Evolutionary conservation across 92 coral and sea anemone species (phyloP).

Genomic region (Epizoanthus scotinus): DNA sequence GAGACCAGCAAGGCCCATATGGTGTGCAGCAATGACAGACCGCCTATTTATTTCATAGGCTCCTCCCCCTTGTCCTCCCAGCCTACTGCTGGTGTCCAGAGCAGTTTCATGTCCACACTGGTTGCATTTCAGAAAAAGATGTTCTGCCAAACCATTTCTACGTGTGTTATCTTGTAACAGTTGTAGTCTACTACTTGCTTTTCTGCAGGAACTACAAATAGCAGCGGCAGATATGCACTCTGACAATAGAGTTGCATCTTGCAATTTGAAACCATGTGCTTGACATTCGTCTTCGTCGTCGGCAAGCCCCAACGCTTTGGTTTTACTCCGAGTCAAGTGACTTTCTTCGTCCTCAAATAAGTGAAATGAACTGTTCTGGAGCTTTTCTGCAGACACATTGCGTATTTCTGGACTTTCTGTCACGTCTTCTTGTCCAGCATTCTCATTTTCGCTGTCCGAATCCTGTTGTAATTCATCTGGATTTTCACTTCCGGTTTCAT

Average conservation of each 20-base stretch:
- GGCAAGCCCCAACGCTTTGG: constrained; percentile 13
- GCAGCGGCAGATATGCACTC: constrained; percentile 27
- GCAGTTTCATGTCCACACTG: constrained; percentile 42
- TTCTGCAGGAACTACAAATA: constrained; percentile 31
- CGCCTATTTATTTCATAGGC: constrained; percentile 63
- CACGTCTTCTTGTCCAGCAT: constrained; percentile 16
- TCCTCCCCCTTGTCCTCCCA: constrained; percentile 59
- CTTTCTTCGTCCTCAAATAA: constrained; percentile 20
- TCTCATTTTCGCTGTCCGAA: too few species aligned
- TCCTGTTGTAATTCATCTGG: too few species aligned
- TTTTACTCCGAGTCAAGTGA: constrained; percentile 23
- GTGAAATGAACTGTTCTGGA: constrained; percentile 19
- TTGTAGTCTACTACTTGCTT: constrained; percentile 20
- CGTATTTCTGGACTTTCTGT: constrained; percentile 34
- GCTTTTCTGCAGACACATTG: constrained; percentile 29
- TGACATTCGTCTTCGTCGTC: constrained; percentile 4
- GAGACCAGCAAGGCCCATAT: constrained; percentile 54
- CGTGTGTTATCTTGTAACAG: constrained; percentile 22
- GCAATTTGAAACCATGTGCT: constrained; percentile 32
- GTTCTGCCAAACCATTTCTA: constrained; percentile 28
- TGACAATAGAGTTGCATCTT: constrained; percentile 23
- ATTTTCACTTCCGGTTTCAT: constrained; percentile 9
- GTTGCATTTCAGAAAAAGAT: constrained; percentile 45
- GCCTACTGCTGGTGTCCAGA: constrained; percentile 46
- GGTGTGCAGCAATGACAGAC: constrained; percentile 57